Conservation (phyloP, 2,113 vertebrate species). For the Numida meleagris region DNA sequence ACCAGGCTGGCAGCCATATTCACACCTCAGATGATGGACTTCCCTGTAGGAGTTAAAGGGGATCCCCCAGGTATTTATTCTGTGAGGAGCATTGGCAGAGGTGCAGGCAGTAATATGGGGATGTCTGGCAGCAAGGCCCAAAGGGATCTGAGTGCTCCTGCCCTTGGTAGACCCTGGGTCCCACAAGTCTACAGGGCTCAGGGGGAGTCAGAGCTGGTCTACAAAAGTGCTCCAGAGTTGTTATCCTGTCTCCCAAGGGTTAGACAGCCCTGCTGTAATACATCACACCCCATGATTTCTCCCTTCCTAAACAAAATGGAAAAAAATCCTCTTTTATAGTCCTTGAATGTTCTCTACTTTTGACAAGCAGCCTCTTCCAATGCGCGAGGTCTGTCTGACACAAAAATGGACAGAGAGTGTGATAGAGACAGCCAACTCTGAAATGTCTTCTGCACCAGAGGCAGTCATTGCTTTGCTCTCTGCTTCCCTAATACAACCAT, state of each 20-base stretch:
- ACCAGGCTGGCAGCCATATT: not conserved
- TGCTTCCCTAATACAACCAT: not conserved
- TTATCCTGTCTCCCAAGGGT: not conserved
- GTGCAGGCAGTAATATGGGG: not conserved
- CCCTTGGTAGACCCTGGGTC: fast-evolving
- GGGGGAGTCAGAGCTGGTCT: not conserved
- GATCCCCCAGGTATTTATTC: not conserved
- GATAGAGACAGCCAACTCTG: not conserved
- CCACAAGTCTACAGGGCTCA: not conserved
- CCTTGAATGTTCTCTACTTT: not conserved
- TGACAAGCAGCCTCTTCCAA: not conserved
- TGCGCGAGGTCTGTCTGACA: fast-evolving
- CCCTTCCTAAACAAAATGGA: not conserved
- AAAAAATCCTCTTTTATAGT: not conserved
- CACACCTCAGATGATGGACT: not conserved
- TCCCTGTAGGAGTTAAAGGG: not conserved
- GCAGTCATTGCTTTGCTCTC: not conserved
- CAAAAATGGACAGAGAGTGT: not conserved
- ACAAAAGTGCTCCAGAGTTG: not conserved
- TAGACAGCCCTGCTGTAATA: not conserved
- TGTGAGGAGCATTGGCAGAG: not conserved
- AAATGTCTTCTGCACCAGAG: not conserved
- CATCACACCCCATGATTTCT: not conserved
- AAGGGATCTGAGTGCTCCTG: not conserved
- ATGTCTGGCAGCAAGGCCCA: not conserved